Conservation (phyloP, 1,140 invertebrate species). For the Amyelois transitella region DNA sequence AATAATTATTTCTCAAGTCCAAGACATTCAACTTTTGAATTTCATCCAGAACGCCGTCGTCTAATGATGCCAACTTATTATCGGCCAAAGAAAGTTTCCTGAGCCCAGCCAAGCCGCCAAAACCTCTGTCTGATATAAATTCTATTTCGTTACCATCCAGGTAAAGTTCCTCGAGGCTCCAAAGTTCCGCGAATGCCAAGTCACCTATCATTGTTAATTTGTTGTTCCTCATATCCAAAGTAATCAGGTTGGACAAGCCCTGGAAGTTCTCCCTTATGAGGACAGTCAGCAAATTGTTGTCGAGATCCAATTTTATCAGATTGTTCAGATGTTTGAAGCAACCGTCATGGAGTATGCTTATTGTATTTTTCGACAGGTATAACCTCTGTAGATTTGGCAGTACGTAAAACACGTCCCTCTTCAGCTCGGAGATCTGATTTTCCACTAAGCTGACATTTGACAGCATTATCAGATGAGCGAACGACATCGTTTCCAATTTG, state of each 20-base stretch:
- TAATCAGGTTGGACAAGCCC: conserved; percentile 79
- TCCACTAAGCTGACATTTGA: conserved; percentile 80
- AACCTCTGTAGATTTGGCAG: conserved; percentile 80
- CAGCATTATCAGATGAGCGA: conserved; percentile 80
- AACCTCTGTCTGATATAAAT: conserved; percentile 80
- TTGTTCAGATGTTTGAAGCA: conserved; percentile 81
- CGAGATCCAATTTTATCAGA: conserved; percentile 81
- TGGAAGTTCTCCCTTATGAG: conserved; percentile 82
- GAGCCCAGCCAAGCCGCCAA: conserved; percentile 81
- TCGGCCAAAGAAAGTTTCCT: conserved; percentile 81
- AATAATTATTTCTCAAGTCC: conserved; percentile 82
- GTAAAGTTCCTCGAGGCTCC: conserved; percentile 81
- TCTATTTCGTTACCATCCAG: conserved; percentile 81
- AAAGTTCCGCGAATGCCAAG: conserved; percentile 83
- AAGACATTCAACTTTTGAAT: conserved; percentile 80
- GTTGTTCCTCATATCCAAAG: conserved; percentile 81
- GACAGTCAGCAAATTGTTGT: conserved; percentile 80
- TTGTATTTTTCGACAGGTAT: conserved; percentile 81
- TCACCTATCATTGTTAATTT: conserved; percentile 82
- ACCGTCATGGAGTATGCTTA: conserved; percentile 81
- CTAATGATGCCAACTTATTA: conserved; percentile 81
- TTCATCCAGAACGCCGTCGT: conserved; percentile 79
- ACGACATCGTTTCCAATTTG: conserved; percentile 78
- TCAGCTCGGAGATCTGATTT: conserved; percentile 82
- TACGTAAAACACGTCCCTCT: conserved; percentile 82